Evolutionary conservation across 2,113 vertebrate species (phyloP).

Genomic region (Xenopus tropicalis): UCB_Xtro_10.0 CM004445.2:97014001-97014500

Average conservation of each 20-base stretch:
- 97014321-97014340: conserved; percentile 53
- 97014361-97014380: conserved; percentile 87
- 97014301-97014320: not conserved
- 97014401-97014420: conserved; percentile 89
- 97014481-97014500: not conserved
- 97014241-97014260: not conserved
- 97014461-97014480: conserved; percentile 80
- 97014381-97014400: conserved; percentile 79
- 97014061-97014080: too few species aligned
- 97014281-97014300: conserved; percentile 1
- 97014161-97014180: not conserved
- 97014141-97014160: not conserved
- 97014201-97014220: not conserved
- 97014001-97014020: too few species aligned
- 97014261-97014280: not conserved
- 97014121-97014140: not conserved
- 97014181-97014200: not conserved
- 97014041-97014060: too few species aligned
- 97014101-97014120: not conserved
- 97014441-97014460: conserved; percentile 90
- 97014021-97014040: too few species aligned
- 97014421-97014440: conserved; percentile 89
- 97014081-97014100: too few species aligned
- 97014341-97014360: conserved; percentile 70
- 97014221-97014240: not conserved